Percentiles rank a stretch among this genome's conserved stretches.
Conservation (phyloP, 2,888 invertebrate species). For the Cybosia mesomella region DNA sequence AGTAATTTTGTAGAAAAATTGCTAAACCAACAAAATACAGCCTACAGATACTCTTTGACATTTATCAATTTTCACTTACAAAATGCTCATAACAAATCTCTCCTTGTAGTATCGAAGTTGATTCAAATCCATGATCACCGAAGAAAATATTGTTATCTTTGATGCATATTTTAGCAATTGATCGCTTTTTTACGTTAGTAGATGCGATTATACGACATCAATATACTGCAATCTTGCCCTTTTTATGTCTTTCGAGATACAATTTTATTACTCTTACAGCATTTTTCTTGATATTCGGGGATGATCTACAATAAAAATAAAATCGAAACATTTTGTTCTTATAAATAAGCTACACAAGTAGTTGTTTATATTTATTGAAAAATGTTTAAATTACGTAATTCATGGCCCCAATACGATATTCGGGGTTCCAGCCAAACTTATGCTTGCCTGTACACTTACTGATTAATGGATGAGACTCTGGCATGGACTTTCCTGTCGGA, state of each 20-base stretch:
- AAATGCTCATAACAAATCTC: neutral
- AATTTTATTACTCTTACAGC: slow-evolving; percentile 43
- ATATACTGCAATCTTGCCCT: slow-evolving; percentile 51
- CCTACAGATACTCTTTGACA: neutral
- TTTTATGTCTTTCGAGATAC: slow-evolving; percentile 46
- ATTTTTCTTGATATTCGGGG: slow-evolving; percentile 46
- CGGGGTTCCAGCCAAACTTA: no score
- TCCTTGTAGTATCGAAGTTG: neutral
- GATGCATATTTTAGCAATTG: slow-evolving; percentile 50
- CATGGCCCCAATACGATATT: no score
- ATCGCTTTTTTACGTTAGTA: slow-evolving; percentile 47
- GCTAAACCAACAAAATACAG: no score
- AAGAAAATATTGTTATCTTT: slow-evolving; percentile 29
- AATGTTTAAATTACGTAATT: neutral
- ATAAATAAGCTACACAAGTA: slow-evolving; percentile 9
- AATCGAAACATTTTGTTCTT: slow-evolving; percentile 30
- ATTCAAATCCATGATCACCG: slow-evolving; percentile 8
- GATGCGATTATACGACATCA: slow-evolving; percentile 51
- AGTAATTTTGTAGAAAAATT: no score
- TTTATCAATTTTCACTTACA: neutral
- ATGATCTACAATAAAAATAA: slow-evolving; percentile 42
- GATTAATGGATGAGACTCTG: no score
- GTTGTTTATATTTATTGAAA: slow-evolving; percentile 11
- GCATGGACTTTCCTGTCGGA: no score
- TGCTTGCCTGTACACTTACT: no score